Evolutionary conservation across 2,797 vertebrate species (phyloP), one percentile per base, ranked within the genome.

Genomic region (Dermochelys coriacea): DNA sequence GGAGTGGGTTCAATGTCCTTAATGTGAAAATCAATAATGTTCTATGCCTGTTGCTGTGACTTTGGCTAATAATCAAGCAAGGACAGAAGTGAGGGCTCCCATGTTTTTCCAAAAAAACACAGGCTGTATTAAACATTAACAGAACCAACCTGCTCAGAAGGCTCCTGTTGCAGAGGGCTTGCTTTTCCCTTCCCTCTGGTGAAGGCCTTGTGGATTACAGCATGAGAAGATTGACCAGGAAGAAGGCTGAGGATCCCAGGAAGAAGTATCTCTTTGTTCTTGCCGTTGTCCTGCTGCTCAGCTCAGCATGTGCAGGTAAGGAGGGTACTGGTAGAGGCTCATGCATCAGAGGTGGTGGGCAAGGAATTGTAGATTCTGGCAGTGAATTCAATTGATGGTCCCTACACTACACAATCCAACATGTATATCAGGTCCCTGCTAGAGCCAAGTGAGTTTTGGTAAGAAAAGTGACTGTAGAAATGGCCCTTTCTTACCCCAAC

Each of bases 281-380:
- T 78, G 77, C 86, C 41, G 45, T 94, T 61, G 37, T 91, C 41
- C 80, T 87, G 11, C 81, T 97, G 83, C 78, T 93, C 90, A 86
- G 89, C 84, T 89, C 92, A 82, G 71, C 82, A 80, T 88, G 81
- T 86, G 54, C 95, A 96, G 97, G 97, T 97, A 97, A 97, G 97
- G 37, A 89, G 90, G 83, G n/a, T 2, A 7, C 23, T 3, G 31
- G 89, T 5, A 21, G n/a, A 14, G 55, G 45, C 61, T 85, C 29
- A 37, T 41, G 59, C n/a, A 6, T 11, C 54, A 79, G 15, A 68
- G 7, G 51, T 80, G 27, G 16, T 23, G 82, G 83, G 47, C 27
- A 93, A 88, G 59, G 34, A 45, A 80, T 1, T 89, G 55, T 49
- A 15, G 29, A 49, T 49, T 77, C 74, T 82, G 78, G 54, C 50